A percentile compares a stretch with the other conserved stretches of the same genome.
Evolutionary conservation across 2,113 vertebrate species (phyloP).

Genomic region (Triplophysa rosa): DNA sequence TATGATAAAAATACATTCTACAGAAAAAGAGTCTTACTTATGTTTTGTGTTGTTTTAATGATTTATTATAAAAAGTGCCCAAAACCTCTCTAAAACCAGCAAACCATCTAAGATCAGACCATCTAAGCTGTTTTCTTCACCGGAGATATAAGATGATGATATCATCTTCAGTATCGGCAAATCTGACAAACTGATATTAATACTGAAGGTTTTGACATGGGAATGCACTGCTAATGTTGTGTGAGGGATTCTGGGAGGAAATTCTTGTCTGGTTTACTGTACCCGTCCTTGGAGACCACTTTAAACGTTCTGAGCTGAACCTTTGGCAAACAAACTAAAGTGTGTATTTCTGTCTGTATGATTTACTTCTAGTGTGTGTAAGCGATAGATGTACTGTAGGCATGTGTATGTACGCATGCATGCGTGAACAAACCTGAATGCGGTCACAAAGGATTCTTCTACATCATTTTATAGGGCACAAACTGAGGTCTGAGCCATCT

Average conservation of each 20-base stretch:
- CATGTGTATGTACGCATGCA: background rate
- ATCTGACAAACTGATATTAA: conserved; percentile 9
- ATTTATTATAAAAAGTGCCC: no score
- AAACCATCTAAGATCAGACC: no score
- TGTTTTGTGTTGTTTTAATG: no score
- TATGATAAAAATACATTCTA: background rate
- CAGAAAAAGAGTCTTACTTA: background rate
- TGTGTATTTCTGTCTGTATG: conserved; percentile 36
- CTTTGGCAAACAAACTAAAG: conserved; percentile 28
- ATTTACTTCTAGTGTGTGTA: background rate
- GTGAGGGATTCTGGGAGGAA: conserved; percentile 26
- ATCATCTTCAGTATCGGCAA: background rate
- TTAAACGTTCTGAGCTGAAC: conserved; percentile 29
- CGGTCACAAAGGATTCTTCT: background rate
- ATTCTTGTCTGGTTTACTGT: conserved; percentile 44
- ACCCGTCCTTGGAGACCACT: conserved; percentile 35
- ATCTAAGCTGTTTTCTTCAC: no score
- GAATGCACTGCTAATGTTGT: background rate
- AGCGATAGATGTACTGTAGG: background rate
- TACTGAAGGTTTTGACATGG: background rate
- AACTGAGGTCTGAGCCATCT: conserved; percentile 39
- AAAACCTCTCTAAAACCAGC: no score
- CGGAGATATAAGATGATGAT: background rate
- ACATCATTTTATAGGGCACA: background rate
- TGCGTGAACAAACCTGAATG: background rate